phyloP scores from a whole-genome alignment of 1,140 invertebrate species.

The Drosophila nikananu region DNA sequence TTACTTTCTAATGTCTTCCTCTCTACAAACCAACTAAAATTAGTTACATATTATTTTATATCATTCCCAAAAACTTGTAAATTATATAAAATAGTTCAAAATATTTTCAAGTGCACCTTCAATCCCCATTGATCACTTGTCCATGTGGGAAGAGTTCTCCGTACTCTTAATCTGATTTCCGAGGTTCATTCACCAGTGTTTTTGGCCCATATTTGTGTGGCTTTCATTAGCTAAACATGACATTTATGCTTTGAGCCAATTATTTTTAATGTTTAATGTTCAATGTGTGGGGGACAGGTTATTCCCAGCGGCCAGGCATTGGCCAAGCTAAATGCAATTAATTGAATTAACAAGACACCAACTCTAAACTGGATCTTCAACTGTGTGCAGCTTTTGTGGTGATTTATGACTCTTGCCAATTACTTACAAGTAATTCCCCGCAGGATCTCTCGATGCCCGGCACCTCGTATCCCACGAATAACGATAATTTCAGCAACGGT shows the following conservation, averaged over 20 bases:
- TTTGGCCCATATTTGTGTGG: conserved; percentile 8
- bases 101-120: neutral
- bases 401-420: conserved; percentile 29
- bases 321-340: conserved; percentile 47
- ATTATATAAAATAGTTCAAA: neutral
- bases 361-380: conserved; percentile 23
- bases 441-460: conserved; percentile 72
- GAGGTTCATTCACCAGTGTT: conserved; percentile 43
- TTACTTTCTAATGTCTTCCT: no score
- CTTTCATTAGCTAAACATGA: conserved; percentile 51
- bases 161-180: conserved; percentile 20
- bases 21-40: no score
- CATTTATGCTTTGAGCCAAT: conserved; percentile 69
- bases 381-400: conserved; percentile 3
- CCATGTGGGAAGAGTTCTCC: conserved; percentile 38
- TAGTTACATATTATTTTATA: no score
- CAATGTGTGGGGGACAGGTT: conserved; percentile 49
- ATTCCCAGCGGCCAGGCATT: conserved; percentile 27
- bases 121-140: conserved; percentile 6
- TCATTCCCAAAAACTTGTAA: no score
- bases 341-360: conserved; percentile 52
- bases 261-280: conserved; percentile 63
- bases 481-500: conserved; percentile 74
- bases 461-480: conserved; percentile 75
- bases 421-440: conserved; percentile 42